phyloP scores from a whole-genome alignment of 2,113 vertebrate species.

The Ia io region DNA sequence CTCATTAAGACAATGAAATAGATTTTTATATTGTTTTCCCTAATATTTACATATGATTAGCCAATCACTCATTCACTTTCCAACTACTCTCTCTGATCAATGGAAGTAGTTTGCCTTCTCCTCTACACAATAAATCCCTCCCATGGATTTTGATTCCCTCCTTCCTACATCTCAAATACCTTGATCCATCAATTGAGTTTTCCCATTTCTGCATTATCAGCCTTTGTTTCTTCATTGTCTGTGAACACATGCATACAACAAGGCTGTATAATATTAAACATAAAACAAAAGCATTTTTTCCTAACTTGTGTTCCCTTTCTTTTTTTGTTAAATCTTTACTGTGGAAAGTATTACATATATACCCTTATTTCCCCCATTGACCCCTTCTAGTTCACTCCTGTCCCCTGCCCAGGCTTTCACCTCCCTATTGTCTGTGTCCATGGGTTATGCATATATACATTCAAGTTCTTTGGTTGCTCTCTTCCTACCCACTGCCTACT shows the following conservation, averaged over 20 bases:
- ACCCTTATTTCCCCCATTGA: too few species aligned
- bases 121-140: fast-evolving
- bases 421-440: too few species aligned
- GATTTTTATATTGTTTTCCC: neutral
- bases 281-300: neutral
- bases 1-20: neutral
- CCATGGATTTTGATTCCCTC: neutral
- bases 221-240: neutral
- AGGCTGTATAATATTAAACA: neutral
- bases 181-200: neutral
- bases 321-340: too few species aligned
- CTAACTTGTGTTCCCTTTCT: neutral
- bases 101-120: fast-evolving
- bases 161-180: neutral
- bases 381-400: too few species aligned
- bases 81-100: neutral
- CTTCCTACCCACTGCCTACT: too few species aligned
- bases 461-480: too few species aligned
- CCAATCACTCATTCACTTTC: neutral
- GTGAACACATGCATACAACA: neutral
- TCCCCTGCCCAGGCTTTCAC: too few species aligned
- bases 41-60: neutral
- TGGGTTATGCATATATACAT: too few species aligned
- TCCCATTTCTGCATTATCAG: neutral
- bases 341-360: too few species aligned